Percentiles rank a stretch among this genome's conserved stretches.
Evolutionary conservation across 2,113 vertebrate genomes (phyloP).

Genomic region (Tetrax tetrax): DNA sequence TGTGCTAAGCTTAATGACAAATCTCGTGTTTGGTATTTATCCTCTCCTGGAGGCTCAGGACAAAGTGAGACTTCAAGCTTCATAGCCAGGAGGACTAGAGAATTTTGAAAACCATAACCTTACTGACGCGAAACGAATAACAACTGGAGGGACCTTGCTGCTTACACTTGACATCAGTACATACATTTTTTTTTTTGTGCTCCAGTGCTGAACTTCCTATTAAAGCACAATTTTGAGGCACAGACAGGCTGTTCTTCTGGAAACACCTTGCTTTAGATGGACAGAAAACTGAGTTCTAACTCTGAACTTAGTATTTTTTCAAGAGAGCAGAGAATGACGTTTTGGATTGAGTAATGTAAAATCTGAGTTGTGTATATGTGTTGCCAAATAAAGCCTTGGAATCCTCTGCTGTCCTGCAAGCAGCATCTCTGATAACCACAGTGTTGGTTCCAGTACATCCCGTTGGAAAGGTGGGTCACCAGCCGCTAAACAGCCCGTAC

Average conservation of each 20-base stretch:
- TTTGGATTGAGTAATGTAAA: background rate
- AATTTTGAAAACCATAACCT: background rate
- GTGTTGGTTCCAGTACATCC: background rate
- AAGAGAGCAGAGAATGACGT: background rate
- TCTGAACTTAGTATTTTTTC: background rate
- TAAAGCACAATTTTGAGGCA: background rate
- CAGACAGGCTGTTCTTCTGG: background rate
- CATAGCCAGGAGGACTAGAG: background rate
- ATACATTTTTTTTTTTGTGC: background rate
- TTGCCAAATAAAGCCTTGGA: background rate
- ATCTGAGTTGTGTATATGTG: background rate
- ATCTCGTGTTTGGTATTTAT: background rate
- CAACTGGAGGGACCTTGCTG: background rate
- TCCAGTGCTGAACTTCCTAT: background rate
- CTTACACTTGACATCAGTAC: background rate
- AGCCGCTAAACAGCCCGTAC: background rate
- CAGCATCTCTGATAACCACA: background rate
- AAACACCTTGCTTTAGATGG: background rate
- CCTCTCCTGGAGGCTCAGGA: background rate
- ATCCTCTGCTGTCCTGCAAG: background rate
- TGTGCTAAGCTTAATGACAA: background rate
- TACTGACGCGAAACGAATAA: background rate
- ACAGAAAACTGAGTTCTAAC: background rate
- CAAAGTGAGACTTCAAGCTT: background rate
- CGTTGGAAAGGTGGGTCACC: background rate